Conservation (phyloP, 2,113 vertebrate genomes). For the Rostratula benghalensis region DNA sequence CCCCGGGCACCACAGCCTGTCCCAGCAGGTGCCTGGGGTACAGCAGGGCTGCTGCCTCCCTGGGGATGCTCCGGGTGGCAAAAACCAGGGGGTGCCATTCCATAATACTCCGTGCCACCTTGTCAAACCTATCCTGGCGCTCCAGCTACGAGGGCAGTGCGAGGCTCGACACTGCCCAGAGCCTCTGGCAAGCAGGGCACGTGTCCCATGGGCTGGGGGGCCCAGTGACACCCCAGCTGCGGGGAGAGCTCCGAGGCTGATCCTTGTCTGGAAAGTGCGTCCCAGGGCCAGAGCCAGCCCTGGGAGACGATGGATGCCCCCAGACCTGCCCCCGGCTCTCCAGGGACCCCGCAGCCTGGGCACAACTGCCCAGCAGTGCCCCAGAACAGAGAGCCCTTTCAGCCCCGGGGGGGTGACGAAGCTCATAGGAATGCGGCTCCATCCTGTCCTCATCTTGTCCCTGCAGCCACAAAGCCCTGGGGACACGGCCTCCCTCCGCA, state of each 20-base stretch:
- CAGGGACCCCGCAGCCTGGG: neutral
- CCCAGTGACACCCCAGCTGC: neutral
- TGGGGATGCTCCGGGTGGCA: neutral
- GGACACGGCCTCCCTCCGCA: neutral
- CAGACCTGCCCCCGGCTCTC: neutral
- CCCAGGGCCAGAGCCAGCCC: neutral
- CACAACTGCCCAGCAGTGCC: neutral
- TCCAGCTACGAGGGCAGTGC: neutral
- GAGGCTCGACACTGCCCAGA: fast-evolving
- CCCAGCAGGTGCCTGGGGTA: neutral
- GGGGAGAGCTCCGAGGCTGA: neutral
- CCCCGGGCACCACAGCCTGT: fast-evolving
- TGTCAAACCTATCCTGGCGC: neutral
- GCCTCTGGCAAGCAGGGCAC: neutral
- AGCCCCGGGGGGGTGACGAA: fast-evolving
- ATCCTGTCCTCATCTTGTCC: neutral
- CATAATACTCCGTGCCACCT: neutral
- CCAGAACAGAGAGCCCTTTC: neutral
- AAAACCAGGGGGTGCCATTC: neutral
- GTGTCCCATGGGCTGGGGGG: fast-evolving
- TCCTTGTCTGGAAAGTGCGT: fast-evolving
- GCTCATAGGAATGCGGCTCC: neutral
- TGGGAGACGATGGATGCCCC: neutral
- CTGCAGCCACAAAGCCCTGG: fast-evolving
- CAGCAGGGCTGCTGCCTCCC: neutral